Percentiles rank a stretch among this genome's conserved stretches.
Conservation (phyloP, 2,113 vertebrate genomes). For the Pelmatolapia mariae region DNA sequence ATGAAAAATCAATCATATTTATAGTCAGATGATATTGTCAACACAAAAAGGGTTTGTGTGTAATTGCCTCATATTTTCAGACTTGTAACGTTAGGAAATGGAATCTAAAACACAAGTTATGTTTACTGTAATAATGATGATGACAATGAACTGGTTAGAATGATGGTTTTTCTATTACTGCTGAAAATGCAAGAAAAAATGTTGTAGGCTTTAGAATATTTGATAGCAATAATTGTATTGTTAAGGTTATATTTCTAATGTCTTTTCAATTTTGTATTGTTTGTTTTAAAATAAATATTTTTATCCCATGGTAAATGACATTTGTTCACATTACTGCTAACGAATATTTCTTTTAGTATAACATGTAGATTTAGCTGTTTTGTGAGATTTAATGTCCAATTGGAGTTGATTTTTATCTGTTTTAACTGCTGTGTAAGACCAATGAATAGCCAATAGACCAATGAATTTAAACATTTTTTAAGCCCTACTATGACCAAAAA, state of each 20-base stretch:
- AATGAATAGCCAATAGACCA: background rate
- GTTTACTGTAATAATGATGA: background rate
- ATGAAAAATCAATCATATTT: background rate
- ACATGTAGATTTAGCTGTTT: background rate
- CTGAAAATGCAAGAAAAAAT: background rate
- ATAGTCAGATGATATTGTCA: background rate
- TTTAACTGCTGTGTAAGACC: background rate
- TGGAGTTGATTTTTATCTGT: accelerated
- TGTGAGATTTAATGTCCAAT: background rate
- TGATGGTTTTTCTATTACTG: background rate
- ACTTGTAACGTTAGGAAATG: background rate
- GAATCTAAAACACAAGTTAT: background rate
- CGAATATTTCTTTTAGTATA: background rate
- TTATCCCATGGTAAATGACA: background rate
- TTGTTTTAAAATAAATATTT: background rate
- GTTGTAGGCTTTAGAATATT: background rate
- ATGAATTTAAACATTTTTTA: background rate
- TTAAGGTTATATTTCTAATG: background rate
- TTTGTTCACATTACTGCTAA: background rate
- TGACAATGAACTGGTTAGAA: background rate
- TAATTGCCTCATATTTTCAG: background rate
- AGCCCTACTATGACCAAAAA: background rate
- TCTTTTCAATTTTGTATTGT: background rate
- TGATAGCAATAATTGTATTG: background rate
- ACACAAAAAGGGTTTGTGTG: background rate